Evolutionary conservation across 2,888 invertebrate species (phyloP).

Genomic region (Epinotia brunnichana): DNA sequence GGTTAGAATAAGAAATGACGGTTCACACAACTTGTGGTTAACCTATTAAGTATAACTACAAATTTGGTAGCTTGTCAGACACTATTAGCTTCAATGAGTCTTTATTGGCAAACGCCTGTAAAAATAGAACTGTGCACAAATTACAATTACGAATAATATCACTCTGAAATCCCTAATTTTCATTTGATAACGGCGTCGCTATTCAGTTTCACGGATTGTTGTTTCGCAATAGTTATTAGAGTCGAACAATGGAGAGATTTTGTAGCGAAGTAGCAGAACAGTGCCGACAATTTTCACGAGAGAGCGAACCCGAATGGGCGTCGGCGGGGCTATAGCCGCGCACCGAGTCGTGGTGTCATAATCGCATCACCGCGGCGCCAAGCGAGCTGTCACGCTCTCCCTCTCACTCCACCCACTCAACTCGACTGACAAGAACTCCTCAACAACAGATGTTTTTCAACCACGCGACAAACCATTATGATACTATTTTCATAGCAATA

Average conservation of each 20-base stretch:
- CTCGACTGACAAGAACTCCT: conserved; percentile 47
- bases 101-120: too few species aligned
- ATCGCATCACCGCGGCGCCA: conserved; percentile 85
- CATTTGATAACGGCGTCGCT: conserved; percentile 52
- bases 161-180: conserved; percentile 49
- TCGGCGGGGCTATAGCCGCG: conserved; percentile 80
- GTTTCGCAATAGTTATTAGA: conserved; percentile 81
- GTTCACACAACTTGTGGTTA: too few species aligned
- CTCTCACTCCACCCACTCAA: conserved; percentile 46
- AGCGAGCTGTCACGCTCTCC: conserved; percentile 57
- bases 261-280: conserved; percentile 74
- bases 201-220: conserved; percentile 76
- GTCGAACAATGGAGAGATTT: conserved; percentile 77
- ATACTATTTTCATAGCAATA: conserved; percentile 78
- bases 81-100: too few species aligned
- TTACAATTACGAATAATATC: conserved; percentile 30
- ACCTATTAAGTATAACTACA: too few species aligned
- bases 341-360: conserved; percentile 87
- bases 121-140: too few species aligned
- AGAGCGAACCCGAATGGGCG: conserved; percentile 73
- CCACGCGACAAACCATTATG: conserved; percentile 80
- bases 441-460: conserved; percentile 65
- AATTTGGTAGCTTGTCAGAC: too few species aligned
- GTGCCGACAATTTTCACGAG: conserved; percentile 79
- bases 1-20: too few species aligned